Evolutionary conservation across 2,888 invertebrate species (phyloP).

Genomic region (Tipula lateralis): DNA sequence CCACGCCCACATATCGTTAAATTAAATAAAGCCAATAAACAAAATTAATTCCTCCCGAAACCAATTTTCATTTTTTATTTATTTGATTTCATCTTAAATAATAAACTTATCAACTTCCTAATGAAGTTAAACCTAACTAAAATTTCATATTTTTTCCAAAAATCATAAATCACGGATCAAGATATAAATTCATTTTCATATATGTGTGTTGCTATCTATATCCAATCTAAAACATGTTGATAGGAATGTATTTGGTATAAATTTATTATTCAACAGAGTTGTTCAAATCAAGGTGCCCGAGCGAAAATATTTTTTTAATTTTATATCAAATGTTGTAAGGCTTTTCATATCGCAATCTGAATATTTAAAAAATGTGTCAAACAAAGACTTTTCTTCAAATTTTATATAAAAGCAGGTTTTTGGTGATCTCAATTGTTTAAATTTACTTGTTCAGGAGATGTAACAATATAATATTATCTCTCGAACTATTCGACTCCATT

Average conservation of each 20-base stretch:
- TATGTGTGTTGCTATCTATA: background rate
- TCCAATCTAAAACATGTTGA: constrained; percentile 25
- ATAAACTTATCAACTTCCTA: constrained; percentile 6
- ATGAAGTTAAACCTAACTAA: constrained; percentile 1
- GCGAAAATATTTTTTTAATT: no score
- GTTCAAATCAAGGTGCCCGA: background rate
- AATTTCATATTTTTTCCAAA: constrained; percentile 2
- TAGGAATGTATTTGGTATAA: constrained; percentile 3
- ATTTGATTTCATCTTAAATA: constrained; percentile 24
- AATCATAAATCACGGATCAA: background rate
- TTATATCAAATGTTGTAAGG: no score
- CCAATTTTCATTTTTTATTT: background rate
- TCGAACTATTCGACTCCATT: no score
- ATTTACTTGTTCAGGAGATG: no score
- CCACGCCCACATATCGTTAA: background rate
- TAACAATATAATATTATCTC: no score
- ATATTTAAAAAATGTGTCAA: no score
- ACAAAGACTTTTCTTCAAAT: no score
- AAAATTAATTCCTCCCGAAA: background rate
- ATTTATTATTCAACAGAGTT: background rate
- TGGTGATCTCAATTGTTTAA: no score
- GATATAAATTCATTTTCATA: background rate
- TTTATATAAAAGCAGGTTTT: no score
- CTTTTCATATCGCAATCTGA: no score
- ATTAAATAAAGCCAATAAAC: background rate